Percentiles rank a stretch among this genome's conserved stretches.
These are phyloP conservation scores for Drosophila mimica DNA, from an alignment of 2,888 invertebrate genomes.

Conservation along the genomic window DNA sequence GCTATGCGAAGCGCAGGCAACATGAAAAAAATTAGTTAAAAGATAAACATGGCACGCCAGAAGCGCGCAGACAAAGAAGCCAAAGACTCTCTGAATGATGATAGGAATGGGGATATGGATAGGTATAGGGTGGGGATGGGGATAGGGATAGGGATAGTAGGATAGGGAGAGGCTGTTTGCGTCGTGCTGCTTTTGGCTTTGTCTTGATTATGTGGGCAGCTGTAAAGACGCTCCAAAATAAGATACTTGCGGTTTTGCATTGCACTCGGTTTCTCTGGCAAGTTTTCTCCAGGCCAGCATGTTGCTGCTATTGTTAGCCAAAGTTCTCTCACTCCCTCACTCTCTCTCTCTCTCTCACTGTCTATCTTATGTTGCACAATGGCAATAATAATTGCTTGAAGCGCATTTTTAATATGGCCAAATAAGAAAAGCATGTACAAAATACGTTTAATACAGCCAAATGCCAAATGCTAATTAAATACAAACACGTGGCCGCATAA, in stretches of 20 bases:
- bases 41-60: constrained; percentile 79
- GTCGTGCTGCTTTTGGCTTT: constrained; percentile 69
- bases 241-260: constrained; percentile 69
- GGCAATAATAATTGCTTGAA: constrained; percentile 75
- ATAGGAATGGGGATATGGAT: not conserved
- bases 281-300: constrained; percentile 44
- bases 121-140: not conserved
- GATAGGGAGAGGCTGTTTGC: constrained; percentile 2
- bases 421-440: constrained; percentile 54
- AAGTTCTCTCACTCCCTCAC: constrained; percentile 14
- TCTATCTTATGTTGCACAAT: constrained; percentile 64
- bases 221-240: constrained; percentile 57
- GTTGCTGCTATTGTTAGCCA: constrained; percentile 31
- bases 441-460: constrained; percentile 23
- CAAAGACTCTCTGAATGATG: constrained; percentile 28
- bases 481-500: constrained; percentile 78
- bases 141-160: not conserved
- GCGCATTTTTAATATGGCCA: constrained; percentile 77
- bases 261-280: constrained; percentile 42
- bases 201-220: constrained; percentile 78
- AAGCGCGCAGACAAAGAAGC: constrained; percentile 70
- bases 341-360: not conserved
- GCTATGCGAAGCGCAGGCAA: constrained; percentile 56
- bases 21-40: constrained; percentile 80
- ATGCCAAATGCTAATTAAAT: constrained; percentile 70